These are phyloP conservation scores for Drosophila pruinosa DNA, from an alignment of 1,140 invertebrate species.

Conservation along the genomic window DNA sequence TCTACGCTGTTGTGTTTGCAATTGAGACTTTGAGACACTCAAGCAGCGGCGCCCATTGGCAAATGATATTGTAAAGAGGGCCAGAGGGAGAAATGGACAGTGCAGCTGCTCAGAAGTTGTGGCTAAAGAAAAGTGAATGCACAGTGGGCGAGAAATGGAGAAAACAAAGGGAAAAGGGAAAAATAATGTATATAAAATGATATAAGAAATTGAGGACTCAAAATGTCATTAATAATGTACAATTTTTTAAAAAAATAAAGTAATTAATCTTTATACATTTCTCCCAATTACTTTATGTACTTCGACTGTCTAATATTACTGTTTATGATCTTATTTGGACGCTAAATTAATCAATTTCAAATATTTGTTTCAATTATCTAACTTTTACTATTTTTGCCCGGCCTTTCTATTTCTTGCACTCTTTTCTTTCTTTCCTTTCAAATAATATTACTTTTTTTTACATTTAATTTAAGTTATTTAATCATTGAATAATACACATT, in stretches of 20 bases:
- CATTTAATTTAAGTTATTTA: neutral
- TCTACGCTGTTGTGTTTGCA: slow-evolving; percentile 42
- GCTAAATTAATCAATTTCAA: no score
- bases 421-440: no score
- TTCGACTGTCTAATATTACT: no score
- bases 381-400: no score
- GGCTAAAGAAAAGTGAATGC: slow-evolving; percentile 44
- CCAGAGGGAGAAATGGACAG: neutral
- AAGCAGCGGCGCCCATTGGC: slow-evolving; percentile 20
- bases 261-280: no score
- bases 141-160: slow-evolving; percentile 13
- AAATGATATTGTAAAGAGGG: neutral
- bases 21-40: slow-evolving; percentile 48
- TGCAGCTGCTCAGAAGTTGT: slow-evolving; percentile 13
- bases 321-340: no score
- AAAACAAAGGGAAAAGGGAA: neutral
- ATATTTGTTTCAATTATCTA: no score
- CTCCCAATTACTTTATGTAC: no score
- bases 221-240: no score
- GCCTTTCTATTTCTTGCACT: no score
- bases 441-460: neutral
- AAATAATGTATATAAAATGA: neutral
- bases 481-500: neutral
- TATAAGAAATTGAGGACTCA: no score
- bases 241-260: no score